These are phyloP conservation scores for Corythornis madagascariensis DNA, from an alignment of 2,113 vertebrate species.

Conservation along the genomic window DNA sequence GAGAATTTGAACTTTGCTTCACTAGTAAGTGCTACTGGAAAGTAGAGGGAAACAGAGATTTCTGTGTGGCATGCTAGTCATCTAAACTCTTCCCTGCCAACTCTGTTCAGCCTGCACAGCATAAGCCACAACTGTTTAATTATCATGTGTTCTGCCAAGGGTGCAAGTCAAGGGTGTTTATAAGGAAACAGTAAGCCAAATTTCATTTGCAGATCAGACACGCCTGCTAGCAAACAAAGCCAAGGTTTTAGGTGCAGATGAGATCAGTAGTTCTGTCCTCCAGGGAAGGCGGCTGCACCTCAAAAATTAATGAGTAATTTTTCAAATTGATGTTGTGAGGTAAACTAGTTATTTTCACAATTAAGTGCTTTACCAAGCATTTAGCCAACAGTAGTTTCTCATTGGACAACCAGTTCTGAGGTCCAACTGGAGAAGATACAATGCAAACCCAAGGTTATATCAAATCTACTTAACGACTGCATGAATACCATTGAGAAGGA, in stretches of 20 bases:
- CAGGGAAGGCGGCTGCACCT: slow-evolving; percentile 59
- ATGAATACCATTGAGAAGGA: not conserved
- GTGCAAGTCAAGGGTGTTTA: slow-evolving; percentile 56
- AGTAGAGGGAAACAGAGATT: not conserved
- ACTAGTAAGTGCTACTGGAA: not conserved
- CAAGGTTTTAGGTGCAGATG: slow-evolving; percentile 53
- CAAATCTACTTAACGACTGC: not conserved
- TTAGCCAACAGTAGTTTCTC: not conserved
- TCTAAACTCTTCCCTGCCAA: slow-evolving; percentile 19
- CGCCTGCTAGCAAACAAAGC: slow-evolving; percentile 51
- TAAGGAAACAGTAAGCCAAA: slow-evolving; percentile 50
- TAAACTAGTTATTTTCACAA: slow-evolving; percentile 65
- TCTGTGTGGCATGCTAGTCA: not conserved
- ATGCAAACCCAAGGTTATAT: slow-evolving; percentile 1
- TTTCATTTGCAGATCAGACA: slow-evolving; percentile 63
- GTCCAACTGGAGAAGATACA: slow-evolving; percentile 4
- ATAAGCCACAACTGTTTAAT: slow-evolving; percentile 42
- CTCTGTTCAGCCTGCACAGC: not conserved
- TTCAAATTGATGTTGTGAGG: slow-evolving; percentile 60
- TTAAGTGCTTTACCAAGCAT: slow-evolving; percentile 58
- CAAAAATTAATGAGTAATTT: slow-evolving; percentile 65
- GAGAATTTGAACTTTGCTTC: not conserved
- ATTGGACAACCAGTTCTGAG: slow-evolving; percentile 32
- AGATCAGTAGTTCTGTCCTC: slow-evolving; percentile 65
- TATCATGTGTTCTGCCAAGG: slow-evolving; percentile 51